Conservation (phyloP, 2,113 vertebrate species). For the Montifringilla adamsi region DNA sequence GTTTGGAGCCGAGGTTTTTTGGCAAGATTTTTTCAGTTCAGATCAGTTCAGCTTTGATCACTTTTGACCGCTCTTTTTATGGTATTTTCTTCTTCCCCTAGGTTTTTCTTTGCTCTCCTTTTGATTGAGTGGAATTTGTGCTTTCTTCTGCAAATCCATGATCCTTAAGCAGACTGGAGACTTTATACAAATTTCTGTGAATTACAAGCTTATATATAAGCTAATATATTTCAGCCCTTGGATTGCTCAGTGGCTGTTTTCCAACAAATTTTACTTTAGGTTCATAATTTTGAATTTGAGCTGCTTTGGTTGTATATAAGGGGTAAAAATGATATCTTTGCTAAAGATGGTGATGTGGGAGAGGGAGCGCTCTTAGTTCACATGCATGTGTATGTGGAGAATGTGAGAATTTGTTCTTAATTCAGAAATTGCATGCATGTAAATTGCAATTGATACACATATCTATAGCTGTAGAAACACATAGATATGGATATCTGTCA, state of each 20-base stretch:
- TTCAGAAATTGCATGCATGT: not conserved
- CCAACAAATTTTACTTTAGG: not conserved
- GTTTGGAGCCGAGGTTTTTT: not conserved
- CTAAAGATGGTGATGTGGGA: not conserved
- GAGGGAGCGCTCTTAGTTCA: not conserved
- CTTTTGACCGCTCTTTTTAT: conserved; percentile 15
- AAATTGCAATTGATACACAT: not conserved
- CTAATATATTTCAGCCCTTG: not conserved
- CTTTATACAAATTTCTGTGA: conserved; percentile 3
- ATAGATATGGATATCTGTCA: not conserved
- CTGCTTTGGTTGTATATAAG: not conserved
- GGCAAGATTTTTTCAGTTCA: not conserved
- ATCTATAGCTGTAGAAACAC: not conserved
- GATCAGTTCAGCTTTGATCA: conserved; percentile 6
- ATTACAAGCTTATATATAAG: not conserved
- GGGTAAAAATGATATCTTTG: not conserved
- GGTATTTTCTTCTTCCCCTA: not conserved
- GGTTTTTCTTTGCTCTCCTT: not conserved
- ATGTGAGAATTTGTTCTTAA: not conserved
- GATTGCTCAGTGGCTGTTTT: not conserved
- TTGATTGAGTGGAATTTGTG: conserved; percentile 6
- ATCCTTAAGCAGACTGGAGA: not conserved
- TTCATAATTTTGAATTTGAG: not conserved
- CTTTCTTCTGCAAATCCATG: conserved; percentile 4
- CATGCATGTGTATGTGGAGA: not conserved